Conservation (phyloP, 2,113 vertebrate species). For the Tringa solitaria region DNA sequence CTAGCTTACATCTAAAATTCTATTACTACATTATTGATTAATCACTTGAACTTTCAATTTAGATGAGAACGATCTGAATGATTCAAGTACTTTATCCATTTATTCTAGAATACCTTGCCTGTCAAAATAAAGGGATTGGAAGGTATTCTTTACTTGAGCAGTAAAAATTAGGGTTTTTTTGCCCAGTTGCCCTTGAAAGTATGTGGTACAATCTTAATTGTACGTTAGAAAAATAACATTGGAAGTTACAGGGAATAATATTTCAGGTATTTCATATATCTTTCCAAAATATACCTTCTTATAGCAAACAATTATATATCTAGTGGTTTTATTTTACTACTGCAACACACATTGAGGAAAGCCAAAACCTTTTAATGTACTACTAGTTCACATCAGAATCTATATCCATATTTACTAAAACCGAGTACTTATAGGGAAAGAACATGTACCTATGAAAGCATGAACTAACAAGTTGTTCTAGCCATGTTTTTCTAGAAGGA, state of each 20-base stretch:
- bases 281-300: background rate
- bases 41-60: conserved; percentile 71
- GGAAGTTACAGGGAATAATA: background rate
- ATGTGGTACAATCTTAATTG: background rate
- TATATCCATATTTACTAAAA: background rate
- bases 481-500: background rate
- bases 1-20: conserved; percentile 63
- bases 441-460: background rate
- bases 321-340: background rate
- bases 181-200: background rate
- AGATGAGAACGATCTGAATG: conserved; percentile 53
- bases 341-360: background rate
- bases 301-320: background rate
- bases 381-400: background rate
- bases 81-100: conserved; percentile 58
- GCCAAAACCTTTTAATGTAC: background rate
- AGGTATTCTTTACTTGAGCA: background rate
- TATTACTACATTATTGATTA: conserved; percentile 75
- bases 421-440: background rate
- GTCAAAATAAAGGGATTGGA: conserved; percentile 48
- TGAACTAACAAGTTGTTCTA: background rate
- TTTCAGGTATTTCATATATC: background rate
- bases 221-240: background rate
- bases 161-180: conserved; percentile 23
- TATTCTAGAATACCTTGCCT: conserved; percentile 53